Evolutionary conservation across 2,797 vertebrate species (phyloP).

Genomic region (Brachyrhaphis roseni): DNA sequence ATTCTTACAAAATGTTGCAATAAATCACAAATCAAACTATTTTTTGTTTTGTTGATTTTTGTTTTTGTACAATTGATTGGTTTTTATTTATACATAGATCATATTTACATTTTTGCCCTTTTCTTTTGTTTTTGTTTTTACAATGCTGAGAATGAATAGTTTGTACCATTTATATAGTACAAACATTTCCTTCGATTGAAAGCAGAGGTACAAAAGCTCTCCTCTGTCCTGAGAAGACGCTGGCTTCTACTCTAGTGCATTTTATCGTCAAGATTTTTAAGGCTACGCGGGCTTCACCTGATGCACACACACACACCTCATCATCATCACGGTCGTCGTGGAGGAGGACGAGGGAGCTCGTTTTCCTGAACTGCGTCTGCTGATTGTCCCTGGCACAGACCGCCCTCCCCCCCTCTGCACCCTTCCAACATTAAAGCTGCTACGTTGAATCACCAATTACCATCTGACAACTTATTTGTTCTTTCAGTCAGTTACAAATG

Average conservation of each 20-base stretch:
- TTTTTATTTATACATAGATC: slow-evolving; percentile 76
- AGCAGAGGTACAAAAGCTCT: slow-evolving; percentile 80
- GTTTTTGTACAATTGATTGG: slow-evolving; percentile 84
- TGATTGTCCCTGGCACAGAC: slow-evolving; percentile 69
- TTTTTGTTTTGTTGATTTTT: slow-evolving; percentile 52
- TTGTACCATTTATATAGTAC: slow-evolving; percentile 70
- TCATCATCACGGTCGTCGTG: slow-evolving; percentile 15
- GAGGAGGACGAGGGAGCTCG: slow-evolving; percentile 30
- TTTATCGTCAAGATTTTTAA: slow-evolving; percentile 75
- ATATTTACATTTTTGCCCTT: slow-evolving; percentile 81
- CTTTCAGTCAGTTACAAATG: slow-evolving; percentile 69
- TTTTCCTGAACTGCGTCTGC: slow-evolving; percentile 50
- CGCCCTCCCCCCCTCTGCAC: background rate
- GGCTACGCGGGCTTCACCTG: slow-evolving; percentile 72
- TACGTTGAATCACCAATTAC: slow-evolving; percentile 66
- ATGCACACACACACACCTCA: slow-evolving; percentile 54
- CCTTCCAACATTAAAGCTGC: slow-evolving; percentile 57
- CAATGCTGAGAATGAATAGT: slow-evolving; percentile 72
- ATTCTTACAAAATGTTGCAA: slow-evolving; percentile 87
- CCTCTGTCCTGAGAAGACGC: slow-evolving; percentile 76
- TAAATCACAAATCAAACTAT: slow-evolving; percentile 82
- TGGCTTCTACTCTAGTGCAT: slow-evolving; percentile 81
- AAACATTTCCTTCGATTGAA: slow-evolving; percentile 69
- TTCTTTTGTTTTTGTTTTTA: slow-evolving; percentile 75
- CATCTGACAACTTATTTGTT: slow-evolving; percentile 70